phyloP scores from a whole-genome alignment of 2,113 vertebrate species.

The Ptilonorhynchus violaceus region DNA sequence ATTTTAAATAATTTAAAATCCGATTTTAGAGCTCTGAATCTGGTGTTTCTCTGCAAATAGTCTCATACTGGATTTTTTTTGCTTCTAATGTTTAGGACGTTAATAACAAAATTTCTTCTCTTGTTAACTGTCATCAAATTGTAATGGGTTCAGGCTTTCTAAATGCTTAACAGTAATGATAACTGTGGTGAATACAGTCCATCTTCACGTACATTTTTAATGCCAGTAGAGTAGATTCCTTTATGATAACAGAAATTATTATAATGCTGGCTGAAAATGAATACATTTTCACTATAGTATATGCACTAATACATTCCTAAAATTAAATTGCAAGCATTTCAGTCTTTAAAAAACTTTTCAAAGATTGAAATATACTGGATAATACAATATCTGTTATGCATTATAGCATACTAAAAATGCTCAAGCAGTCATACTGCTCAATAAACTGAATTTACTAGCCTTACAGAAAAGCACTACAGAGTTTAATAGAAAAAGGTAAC shows the following conservation, averaged over 20 bases:
- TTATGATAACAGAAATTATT: constrained; percentile 48
- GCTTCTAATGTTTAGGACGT: constrained; percentile 26
- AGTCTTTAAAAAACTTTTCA: constrained; percentile 37
- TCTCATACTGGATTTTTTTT: background rate
- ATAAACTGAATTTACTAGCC: constrained; percentile 27
- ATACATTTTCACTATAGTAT: constrained; percentile 6
- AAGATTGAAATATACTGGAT: constrained; percentile 37
- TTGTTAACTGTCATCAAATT: constrained; percentile 9
- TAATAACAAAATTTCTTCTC: constrained; percentile 33
- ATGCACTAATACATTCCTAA: constrained; percentile 20
- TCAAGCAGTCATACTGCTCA: background rate
- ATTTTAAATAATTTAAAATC: constrained; percentile 48
- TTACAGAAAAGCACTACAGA: constrained; percentile 4
- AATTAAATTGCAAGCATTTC: constrained; percentile 50
- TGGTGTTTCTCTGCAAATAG: background rate
- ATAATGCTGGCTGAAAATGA: constrained; percentile 32
- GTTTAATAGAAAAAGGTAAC: constrained; percentile 38
- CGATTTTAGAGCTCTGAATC: background rate
- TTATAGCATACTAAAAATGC: constrained; percentile 12
- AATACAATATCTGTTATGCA: constrained; percentile 16
- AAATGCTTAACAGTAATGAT: constrained; percentile 42
- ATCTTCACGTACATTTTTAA: constrained; percentile 52
- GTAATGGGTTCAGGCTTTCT: constrained; percentile 15
- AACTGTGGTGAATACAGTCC: constrained; percentile 20
- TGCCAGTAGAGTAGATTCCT: constrained; percentile 22